Evolutionary conservation across 2,888 invertebrate species (phyloP), one percentile per base, ranked within the genome.

Genomic region (Psococerastis gibbosa): DNA sequence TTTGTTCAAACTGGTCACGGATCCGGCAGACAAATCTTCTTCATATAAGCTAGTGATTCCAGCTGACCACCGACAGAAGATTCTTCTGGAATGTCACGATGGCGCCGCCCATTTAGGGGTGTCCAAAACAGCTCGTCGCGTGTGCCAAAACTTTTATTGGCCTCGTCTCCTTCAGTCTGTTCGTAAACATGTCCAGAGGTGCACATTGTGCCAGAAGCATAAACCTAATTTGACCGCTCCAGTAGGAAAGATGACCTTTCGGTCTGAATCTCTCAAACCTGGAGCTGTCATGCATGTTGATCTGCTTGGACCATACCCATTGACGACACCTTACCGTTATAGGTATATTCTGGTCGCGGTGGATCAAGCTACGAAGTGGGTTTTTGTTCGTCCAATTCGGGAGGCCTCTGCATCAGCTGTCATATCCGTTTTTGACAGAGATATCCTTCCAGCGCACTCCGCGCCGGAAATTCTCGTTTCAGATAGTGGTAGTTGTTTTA

Each of bases 401-500:
- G 35, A 13, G 18, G 35, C 35, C 8, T 9, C 35, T 6, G 8
- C 16, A 16, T 8, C 6, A 15, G 9, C 6, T 6, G 35, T 18
- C 8, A 18, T 34, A 6, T 9, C 8, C 8, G 35, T 34, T 9
- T 15, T 34, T 16, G 18, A 34, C 8, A 15, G 13, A 34, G 6
- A 9, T 8, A 15, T 34, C 8, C 15, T 18, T 34, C 35, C 15
- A 15, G 16, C 15, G 6, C 16, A 27, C 11, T 6, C 8, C 6
- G 6, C 11, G 6, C 35, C 35, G 15, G 13, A 34, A 34, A 8
- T 8, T 16, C 16, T 43, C 9, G 31, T 43, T 2, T 32, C 17
- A 32, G 43, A 43, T 17, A 27, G 32, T 8, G 43, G 43, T 2
- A 9, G 32, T 9, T 23, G 32, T 11, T 43, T 43, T 32, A 13